Evolutionary conservation across 2,113 vertebrate genomes (phyloP).

Genomic region (Chaetodon trifascialis): DNA sequence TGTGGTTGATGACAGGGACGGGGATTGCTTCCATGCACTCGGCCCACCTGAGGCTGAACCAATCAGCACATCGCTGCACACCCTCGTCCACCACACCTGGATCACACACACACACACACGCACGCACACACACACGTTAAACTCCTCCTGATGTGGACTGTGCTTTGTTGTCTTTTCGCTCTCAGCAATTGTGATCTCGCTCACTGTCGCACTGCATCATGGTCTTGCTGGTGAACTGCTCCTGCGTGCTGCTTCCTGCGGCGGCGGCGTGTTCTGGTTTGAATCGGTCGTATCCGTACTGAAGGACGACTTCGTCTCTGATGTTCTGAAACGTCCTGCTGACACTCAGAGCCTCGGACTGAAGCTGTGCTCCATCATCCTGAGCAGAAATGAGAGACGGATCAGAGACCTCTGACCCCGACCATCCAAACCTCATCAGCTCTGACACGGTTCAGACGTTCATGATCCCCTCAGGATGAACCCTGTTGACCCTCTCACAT

Average conservation of each 20-base stretch:
- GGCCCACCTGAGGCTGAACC: conserved; percentile 80
- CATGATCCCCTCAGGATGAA: no score
- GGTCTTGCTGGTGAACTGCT: conserved; percentile 84
- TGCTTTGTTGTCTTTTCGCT: no score
- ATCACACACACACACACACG: conserved; percentile 7
- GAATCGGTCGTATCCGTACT: conserved; percentile 77
- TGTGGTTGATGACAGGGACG: conserved; percentile 84
- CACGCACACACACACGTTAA: background rate
- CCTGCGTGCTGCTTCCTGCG: conserved; percentile 69
- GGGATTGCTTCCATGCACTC: conserved; percentile 53
- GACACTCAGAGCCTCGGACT: conserved; percentile 72
- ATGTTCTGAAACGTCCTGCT: conserved; percentile 79
- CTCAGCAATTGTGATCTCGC: conserved; percentile 34
- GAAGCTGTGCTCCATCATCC: conserved; percentile 72
- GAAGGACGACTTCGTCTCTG: conserved; percentile 82
- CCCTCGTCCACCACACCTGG: conserved; percentile 85
- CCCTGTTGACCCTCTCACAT: no score
- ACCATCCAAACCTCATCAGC: no score
- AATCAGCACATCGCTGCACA: conserved; percentile 80
- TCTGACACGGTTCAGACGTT: no score
- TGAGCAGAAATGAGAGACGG: conserved; percentile 45
- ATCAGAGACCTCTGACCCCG: background rate
- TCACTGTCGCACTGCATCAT: conserved; percentile 88
- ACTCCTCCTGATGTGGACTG: no score
- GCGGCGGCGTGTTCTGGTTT: background rate